phyloP scores from a whole-genome alignment of 1,140 invertebrate genomes.

The Chelonus insularis region DNA sequence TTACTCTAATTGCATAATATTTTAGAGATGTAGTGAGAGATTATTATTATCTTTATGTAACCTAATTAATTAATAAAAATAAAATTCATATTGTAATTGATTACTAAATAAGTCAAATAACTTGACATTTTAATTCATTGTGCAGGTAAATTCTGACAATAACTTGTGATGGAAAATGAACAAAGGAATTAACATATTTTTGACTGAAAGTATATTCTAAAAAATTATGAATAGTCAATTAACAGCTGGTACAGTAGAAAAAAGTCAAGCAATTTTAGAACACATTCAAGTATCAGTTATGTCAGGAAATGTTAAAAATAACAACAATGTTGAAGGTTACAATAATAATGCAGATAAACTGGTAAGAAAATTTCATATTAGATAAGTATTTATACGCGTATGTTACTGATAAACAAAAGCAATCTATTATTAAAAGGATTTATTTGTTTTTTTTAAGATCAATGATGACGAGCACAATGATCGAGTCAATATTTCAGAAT shows the following conservation, averaged over 20 bases:
- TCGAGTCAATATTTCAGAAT: constrained; percentile 51
- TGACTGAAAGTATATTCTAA: not conserved
- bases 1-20: no score
- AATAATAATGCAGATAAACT: not conserved
- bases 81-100: no score
- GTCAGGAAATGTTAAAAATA: constrained; percentile 28
- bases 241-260: constrained; percentile 32
- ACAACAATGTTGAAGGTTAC: constrained; percentile 24
- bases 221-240: constrained; percentile 42
- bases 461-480: constrained; percentile 22
- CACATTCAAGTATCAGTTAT: constrained; percentile 35
- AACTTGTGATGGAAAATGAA: not conserved
- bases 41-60: no score
- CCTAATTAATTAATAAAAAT: no score
- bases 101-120: no score
- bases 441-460: constrained; percentile 23
- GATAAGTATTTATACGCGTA: no score
- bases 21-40: no score
- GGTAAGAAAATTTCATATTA: not conserved
- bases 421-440: no score
- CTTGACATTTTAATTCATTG: no score
- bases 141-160: not conserved
- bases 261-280: constrained; percentile 36
- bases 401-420: no score
- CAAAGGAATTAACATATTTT: not conserved